Percentiles rank a stretch among this genome's conserved stretches.
Evolutionary conservation across 2,888 invertebrate species (phyloP).

Genomic region (Graphium colonna): DNA sequence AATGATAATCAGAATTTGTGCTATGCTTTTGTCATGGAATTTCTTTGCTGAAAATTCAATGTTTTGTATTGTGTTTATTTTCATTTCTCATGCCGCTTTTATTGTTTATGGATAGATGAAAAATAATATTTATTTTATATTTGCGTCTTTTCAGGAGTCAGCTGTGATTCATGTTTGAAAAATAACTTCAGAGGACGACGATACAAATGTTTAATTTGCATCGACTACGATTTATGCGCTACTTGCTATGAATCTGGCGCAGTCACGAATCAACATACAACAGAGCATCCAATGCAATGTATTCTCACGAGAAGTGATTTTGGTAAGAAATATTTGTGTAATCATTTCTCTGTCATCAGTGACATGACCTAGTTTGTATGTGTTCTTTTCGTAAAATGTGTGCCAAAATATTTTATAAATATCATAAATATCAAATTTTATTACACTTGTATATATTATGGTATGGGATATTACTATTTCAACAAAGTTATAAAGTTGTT

Average conservation of each 20-base stretch:
- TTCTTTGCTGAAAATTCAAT: conserved; percentile 50
- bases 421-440: too few species aligned
- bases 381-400: conserved; percentile 6
- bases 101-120: conserved; percentile 28
- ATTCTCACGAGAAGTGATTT: conserved; percentile 98
- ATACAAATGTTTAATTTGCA: conserved; percentile 99
- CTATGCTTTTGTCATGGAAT: conserved; percentile 74
- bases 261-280: conserved; percentile 94
- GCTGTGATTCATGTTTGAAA: conserved; percentile 99
- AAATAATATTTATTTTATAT: conserved; percentile 48
- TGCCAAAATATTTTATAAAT: background rate
- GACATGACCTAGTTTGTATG: conserved; percentile 18
- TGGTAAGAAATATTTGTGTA: conserved; percentile 79
- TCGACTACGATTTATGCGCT: conserved; percentile 99
- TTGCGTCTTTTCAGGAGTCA: conserved; percentile 90
- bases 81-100: conserved; percentile 21
- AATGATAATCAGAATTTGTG: conserved; percentile 80
- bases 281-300: conserved; percentile 99
- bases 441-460: too few species aligned
- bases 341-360: conserved; percentile 17
- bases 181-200: conserved; percentile 98
- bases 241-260: conserved; percentile 96
- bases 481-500: too few species aligned
- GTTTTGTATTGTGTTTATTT: conserved; percentile 26
- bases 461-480: too few species aligned